Conservation (phyloP, 1,140 invertebrate genomes). For the Pemphigus obesinymphae region DNA sequence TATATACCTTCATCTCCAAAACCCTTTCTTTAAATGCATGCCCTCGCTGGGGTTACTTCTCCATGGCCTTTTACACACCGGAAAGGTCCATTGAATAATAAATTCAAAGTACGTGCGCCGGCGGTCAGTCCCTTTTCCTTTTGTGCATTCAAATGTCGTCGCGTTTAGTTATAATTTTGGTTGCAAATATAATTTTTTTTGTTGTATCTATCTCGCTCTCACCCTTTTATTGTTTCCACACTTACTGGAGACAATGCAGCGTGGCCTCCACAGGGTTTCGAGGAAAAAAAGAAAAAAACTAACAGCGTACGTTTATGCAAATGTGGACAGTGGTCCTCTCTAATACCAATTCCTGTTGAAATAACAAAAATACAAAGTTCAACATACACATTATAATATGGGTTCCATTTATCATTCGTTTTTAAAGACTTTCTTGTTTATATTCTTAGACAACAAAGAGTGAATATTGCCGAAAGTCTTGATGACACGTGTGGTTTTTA, state of each 20-base stretch:
- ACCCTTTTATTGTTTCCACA: slow-evolving; percentile 38
- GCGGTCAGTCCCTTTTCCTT: slow-evolving; percentile 41
- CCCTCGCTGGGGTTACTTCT: slow-evolving; percentile 7
- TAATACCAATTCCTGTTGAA: neutral
- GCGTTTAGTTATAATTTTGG: slow-evolving; percentile 40
- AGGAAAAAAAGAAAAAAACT: slow-evolving; percentile 3
- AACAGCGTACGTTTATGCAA: slow-evolving; percentile 30
- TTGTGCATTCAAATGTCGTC: slow-evolving; percentile 41
- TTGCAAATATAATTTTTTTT: slow-evolving; percentile 33
- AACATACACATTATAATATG: neutral
- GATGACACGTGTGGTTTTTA: too few relatives aligned
- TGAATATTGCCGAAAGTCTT: too few relatives aligned
- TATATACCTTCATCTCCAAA: neutral
- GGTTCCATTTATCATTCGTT: too few relatives aligned
- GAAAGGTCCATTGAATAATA: slow-evolving; percentile 40
- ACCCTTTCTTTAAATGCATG: slow-evolving; percentile 14
- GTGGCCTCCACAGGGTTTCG: neutral
- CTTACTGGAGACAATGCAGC: slow-evolving; percentile 28
- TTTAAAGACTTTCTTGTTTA: too few relatives aligned
- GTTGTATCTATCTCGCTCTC: neutral
- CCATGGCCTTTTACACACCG: slow-evolving; percentile 9
- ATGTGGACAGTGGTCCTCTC: slow-evolving; percentile 4
- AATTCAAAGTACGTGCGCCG: slow-evolving; percentile 36
- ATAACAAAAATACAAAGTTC: neutral
- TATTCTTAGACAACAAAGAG: neutral